Percentiles rank a stretch among this genome's conserved stretches.
Conservation (phyloP, 1,140 invertebrate species). For the Cherax quadricarinatus region DNA sequence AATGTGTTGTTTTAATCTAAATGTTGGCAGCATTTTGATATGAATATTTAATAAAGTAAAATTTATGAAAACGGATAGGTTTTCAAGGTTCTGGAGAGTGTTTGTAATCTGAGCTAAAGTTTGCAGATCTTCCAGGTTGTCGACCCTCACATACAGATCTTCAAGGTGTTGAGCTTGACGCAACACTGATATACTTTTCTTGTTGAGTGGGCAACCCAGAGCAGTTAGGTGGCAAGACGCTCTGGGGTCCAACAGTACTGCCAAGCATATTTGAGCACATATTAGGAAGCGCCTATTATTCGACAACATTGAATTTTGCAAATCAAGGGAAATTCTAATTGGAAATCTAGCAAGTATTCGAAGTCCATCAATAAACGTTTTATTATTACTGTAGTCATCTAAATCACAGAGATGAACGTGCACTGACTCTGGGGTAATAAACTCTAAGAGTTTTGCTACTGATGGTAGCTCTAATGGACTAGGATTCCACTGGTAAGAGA, state of each 20-base stretch:
- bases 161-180: not conserved
- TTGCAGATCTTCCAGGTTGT: not conserved
- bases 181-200: not conserved
- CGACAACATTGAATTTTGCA: not conserved
- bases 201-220: not conserved
- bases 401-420: no score
- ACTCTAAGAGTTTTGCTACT: not conserved
- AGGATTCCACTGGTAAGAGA: not conserved
- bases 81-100: not conserved
- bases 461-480: not conserved
- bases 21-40: not conserved
- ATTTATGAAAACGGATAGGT: not conserved
- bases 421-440: not conserved
- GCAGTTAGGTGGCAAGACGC: not conserved
- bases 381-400: not conserved
- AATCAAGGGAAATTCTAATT: not conserved
- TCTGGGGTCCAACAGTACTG: not conserved
- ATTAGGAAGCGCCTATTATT: not conserved
- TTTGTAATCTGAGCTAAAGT: not conserved
- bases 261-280: not conserved
- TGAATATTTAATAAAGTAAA: not conserved
- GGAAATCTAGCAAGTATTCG: not conserved
- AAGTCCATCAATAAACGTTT: not conserved
- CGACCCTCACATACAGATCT: not conserved
- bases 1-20: not conserved